Evolutionary conservation across 2,797 vertebrate genomes (phyloP).

Genomic region (Dicrostonyx torquatus): DNA sequence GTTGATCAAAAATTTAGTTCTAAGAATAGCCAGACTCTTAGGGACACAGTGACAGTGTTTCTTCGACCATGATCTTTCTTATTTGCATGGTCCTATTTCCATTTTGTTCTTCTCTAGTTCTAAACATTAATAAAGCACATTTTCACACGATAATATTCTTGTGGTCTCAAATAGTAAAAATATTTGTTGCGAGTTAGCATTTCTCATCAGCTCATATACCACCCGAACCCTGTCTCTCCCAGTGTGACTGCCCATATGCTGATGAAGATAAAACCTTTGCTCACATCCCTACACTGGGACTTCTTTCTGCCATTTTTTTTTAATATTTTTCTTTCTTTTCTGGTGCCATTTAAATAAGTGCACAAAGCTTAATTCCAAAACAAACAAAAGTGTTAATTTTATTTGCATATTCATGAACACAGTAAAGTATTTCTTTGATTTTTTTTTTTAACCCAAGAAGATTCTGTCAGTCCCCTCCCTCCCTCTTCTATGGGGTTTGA

Average conservation of each 20-base stretch:
- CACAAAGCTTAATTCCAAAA: background rate
- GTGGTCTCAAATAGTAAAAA: background rate
- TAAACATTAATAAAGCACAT: background rate
- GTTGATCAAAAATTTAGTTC: background rate
- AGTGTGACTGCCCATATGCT: background rate
- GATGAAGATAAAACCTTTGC: background rate
- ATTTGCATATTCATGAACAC: background rate
- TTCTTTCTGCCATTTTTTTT: background rate
- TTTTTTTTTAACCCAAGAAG: background rate
- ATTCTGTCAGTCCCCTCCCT: background rate
- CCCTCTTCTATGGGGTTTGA: background rate
- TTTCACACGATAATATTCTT: background rate
- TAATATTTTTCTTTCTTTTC: background rate
- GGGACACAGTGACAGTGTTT: background rate
- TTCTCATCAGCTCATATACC: background rate
- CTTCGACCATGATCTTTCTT: background rate
- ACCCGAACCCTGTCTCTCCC: background rate
- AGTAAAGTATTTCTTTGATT: constrained; percentile 26
- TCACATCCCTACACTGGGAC: background rate
- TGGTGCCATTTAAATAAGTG: background rate
- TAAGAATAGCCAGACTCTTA: background rate
- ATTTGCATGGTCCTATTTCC: background rate
- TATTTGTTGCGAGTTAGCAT: background rate
- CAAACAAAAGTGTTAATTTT: background rate
- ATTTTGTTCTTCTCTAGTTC: background rate